Conservation (phyloP, 2,113 vertebrate genomes). For the Pristiophorus japonicus region DNA sequence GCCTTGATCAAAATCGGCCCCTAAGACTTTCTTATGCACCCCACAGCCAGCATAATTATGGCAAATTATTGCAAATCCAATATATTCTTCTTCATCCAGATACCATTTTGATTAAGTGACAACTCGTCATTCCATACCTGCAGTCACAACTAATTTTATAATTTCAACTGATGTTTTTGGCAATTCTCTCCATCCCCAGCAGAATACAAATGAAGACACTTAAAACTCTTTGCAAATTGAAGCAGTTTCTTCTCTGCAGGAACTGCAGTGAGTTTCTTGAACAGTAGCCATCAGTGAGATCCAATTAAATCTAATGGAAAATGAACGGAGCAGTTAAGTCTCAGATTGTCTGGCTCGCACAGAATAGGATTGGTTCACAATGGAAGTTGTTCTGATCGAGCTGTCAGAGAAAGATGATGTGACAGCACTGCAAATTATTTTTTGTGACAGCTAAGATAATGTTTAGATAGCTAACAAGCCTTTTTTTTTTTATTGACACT, state of each 20-base stretch:
- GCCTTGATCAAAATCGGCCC: no score
- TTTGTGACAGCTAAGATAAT: background rate
- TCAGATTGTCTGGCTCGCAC: background rate
- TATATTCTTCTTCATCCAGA: background rate
- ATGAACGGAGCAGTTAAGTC: background rate
- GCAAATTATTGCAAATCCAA: background rate
- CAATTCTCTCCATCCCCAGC: background rate
- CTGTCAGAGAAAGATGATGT: background rate
- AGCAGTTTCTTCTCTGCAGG: background rate
- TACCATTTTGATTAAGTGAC: background rate
- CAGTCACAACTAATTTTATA: background rate
- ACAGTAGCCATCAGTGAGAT: background rate
- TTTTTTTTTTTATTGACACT: background rate
- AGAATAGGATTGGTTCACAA: background rate
- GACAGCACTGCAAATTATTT: background rate
- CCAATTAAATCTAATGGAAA: background rate
- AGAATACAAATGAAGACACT: background rate
- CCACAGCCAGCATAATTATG: background rate
- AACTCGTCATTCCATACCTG: background rate
- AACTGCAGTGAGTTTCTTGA: slow-evolving; percentile 2
- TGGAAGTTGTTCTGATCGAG: background rate
- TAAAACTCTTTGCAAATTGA: slow-evolving; percentile 2
- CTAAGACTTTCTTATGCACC: background rate
- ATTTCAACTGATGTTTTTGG: background rate
- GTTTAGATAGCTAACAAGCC: background rate